A percentile compares a stretch with the other conserved stretches of the same genome.
These are phyloP conservation scores for Trididemnum nubilum DNA, from an alignment of 23 tunicate species.

Conservation along the genomic window DNA sequence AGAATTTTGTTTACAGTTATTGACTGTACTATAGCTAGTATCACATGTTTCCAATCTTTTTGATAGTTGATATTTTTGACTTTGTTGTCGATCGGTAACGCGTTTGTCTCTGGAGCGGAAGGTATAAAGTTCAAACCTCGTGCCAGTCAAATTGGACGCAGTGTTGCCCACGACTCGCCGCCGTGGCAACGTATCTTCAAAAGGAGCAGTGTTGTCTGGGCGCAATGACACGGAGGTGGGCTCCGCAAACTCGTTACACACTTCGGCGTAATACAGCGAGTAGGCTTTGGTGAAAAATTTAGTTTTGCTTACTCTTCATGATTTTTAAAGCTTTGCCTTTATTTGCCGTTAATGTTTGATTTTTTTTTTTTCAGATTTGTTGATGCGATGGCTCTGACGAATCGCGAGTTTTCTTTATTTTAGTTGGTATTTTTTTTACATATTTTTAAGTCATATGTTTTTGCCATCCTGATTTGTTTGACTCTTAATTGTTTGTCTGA, in stretches of 20 bases:
- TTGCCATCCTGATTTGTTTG: too few relatives aligned
- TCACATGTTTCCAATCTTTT: too few relatives aligned
- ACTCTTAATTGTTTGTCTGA: too few relatives aligned
- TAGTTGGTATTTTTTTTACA: slow-evolving; percentile 3
- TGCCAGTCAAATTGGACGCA: background rate
- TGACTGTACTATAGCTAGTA: too few relatives aligned
- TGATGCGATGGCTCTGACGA: slow-evolving; percentile 84
- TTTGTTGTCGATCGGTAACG: too few relatives aligned
- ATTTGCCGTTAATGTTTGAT: too few relatives aligned
- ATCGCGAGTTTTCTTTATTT: slow-evolving; percentile 81
- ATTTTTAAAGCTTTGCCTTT: too few relatives aligned
- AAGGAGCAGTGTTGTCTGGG: background rate
- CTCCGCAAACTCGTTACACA: background rate
- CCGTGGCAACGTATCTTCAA: background rate
- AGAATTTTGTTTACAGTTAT: too few relatives aligned
- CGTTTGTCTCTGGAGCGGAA: too few relatives aligned
- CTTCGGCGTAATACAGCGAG: background rate
- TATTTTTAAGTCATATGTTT: too few relatives aligned
- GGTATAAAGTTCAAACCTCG: background rate
- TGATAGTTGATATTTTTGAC: too few relatives aligned
- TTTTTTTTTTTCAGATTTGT: slow-evolving; percentile 58
- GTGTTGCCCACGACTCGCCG: background rate
- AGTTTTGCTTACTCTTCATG: background rate
- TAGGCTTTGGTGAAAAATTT: background rate
- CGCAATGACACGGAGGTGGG: background rate